These are phyloP conservation scores for Drosophila azteca DNA, from an alignment of 1,140 invertebrate genomes.

Conservation along the genomic window DNA sequence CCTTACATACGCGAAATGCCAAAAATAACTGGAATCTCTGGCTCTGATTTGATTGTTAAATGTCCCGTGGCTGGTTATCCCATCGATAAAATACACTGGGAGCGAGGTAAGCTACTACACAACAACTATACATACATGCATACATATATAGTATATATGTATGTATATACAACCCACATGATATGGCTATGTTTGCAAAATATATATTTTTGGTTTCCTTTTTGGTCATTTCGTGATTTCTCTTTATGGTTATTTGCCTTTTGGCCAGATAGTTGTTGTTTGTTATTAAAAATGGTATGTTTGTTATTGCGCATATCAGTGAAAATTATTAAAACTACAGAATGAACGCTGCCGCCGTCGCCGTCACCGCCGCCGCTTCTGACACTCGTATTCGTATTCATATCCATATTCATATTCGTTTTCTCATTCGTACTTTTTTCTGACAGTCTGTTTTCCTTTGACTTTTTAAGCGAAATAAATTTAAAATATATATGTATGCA, in stretches of 20 bases:
- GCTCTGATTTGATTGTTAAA: conserved; percentile 92
- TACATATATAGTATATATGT: conserved; percentile 15
- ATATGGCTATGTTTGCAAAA: conserved; percentile 9
- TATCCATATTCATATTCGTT: neutral
- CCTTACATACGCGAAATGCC: conserved; percentile 95
- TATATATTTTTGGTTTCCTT: conserved; percentile 29
- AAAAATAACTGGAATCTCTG: conserved; percentile 95
- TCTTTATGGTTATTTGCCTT: conserved; percentile 50
- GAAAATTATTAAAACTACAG: conserved; percentile 72
- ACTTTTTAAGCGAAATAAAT: conserved; percentile 42
- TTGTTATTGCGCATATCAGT: conserved; percentile 74
- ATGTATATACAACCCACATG: conserved; percentile 3
- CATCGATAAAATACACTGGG: conserved; percentile 94
- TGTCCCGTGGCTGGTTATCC: conserved; percentile 97
- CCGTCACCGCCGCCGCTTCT: too few species aligned
- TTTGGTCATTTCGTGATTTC: conserved; percentile 32
- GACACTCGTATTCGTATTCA: neutral
- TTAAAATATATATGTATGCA: conserved; percentile 16
- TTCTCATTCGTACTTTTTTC: conserved; percentile 6
- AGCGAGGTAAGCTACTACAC: conserved; percentile 88
- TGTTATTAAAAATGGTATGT: conserved; percentile 74
- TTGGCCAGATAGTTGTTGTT: conserved; percentile 61
- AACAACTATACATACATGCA: neutral
- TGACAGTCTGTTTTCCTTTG: conserved; percentile 18
- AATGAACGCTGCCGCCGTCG: conserved; percentile 25